Base-by-base conservation (phyloP, 2,113 vertebrate species). In the Siniperca knerii region DNA sequence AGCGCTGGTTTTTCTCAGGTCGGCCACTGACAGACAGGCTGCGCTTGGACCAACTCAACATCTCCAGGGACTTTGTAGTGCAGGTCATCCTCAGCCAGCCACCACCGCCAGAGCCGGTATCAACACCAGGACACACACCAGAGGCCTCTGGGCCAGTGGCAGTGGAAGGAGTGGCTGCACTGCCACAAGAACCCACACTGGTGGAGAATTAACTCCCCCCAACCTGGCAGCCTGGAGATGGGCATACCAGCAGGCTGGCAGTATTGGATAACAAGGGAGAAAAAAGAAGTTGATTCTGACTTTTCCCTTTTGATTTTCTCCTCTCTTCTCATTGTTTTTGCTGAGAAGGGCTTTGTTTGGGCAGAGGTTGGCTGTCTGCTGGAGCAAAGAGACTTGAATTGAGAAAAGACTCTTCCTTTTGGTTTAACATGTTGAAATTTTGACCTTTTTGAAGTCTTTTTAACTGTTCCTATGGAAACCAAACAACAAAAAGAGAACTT, bases 1-100 rank as follows among this genome's bases (percentile, higher is more conserved):
- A 99, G 88, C 97, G 98, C 80, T 99, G 98, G 98, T 99, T 99
- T 94, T 99, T 99, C 93, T 99, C 98, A 0, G 98, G 98, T 66
- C 96, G 98, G 83, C 98, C 98, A 0, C 97, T 99, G 89, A 97
- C 98, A 1, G 98, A 99, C 94, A 97, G 97, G 91, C 98, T 99
- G 96, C 97, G 96, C 93, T 93, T 99, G 94, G 98, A 99, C 86
- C 98, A 99, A 85, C 96, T 99, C 90, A 98, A 99, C 96, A 99
- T 99, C 94, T 98, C 98, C 75, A 97, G 97, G 95, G 98, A 99
- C 96, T 99, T 98, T 46, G 98, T 99, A 67, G 98, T 99, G 57
- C 98, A 99, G 96, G 98, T 99, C 71, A 99, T 99, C 62, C 96
- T 99, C 90, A 99, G 97, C 96, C 98, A 99, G 90, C 98, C 96